These are phyloP conservation scores for Hestina assimilis DNA, from an alignment of 1,140 invertebrate genomes.

Conservation along the genomic window DNA sequence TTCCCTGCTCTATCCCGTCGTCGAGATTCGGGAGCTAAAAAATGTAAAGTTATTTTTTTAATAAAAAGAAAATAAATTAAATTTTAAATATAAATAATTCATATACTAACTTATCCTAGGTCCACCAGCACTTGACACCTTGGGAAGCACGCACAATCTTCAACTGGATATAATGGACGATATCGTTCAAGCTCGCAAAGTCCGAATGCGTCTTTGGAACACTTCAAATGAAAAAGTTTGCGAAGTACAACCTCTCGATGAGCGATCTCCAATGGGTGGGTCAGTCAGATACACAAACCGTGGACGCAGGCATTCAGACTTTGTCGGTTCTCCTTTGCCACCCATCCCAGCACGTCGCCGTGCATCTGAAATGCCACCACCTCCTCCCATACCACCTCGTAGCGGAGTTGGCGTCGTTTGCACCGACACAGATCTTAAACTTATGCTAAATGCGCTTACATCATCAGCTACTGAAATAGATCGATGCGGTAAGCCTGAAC, in stretches of 20 bases:
- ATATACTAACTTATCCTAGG: conserved; percentile 50
- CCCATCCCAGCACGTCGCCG: conserved; percentile 79
- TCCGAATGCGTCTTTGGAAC: conserved; percentile 89
- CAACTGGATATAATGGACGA: conserved; percentile 93
- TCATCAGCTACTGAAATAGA: conserved; percentile 89
- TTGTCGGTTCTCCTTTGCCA: conserved; percentile 79
- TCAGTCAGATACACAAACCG: conserved; percentile 77
- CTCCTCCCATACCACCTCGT: conserved; percentile 69
- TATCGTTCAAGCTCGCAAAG: conserved; percentile 89
- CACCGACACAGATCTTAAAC: conserved; percentile 88
- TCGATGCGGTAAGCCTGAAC: conserved; percentile 74
- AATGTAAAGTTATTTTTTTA: conserved; percentile 48
- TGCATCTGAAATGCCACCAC: conserved; percentile 83
- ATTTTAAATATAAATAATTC: background rate
- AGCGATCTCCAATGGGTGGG: conserved; percentile 72
- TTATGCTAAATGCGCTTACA: conserved; percentile 87
- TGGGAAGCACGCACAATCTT: conserved; percentile 88
- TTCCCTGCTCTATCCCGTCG: conserved; percentile 79
- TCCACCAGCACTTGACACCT: conserved; percentile 83
- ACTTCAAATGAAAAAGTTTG: conserved; percentile 88
- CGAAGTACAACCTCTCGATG: conserved; percentile 87
- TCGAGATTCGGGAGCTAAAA: conserved; percentile 61
- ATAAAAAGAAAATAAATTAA: background rate
- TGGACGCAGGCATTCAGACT: conserved; percentile 86
- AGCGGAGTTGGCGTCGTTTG: conserved; percentile 81